Evolutionary conservation across 2,113 vertebrate species (phyloP), one percentile per base, ranked within the genome.

Genomic region (Odocoileus virginianus): DNA sequence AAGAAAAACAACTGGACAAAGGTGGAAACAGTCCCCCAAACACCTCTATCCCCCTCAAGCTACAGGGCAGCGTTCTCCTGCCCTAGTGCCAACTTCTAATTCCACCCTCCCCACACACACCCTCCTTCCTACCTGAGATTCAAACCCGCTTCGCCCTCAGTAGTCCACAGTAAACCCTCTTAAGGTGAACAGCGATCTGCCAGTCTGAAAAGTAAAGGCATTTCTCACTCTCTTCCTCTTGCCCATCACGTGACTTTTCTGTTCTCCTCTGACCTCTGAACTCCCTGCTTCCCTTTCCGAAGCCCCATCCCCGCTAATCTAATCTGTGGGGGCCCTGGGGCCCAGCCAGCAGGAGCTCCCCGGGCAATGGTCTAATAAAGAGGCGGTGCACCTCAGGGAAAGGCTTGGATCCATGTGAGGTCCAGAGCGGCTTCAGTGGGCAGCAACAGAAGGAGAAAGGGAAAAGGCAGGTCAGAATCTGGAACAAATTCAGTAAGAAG

Each of bases 201-300:
- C 40, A 54, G 21, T 7, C 36, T 95, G 54, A 61, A 87, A 93
- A 84, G 40, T 33, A 84, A 96, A 89, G 3, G 33, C 17, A n/a
- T 47, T 64, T 82, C 67, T 64, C 43, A 79, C 16, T 67, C 87
- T 83, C 74, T 36, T 87, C 27, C 87, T 81, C 54, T 33, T 91
- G 45, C 83, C 79, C 79, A 95, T 71, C 54, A 52, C 33, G 4
- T 64, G n/a, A 28, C 30, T 50, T 52, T 86, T 64, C 85, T 58
- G 33, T n/a, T 94, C 78, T 81, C 50, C 30, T 81, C 40, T 93
- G 30, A 64, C 47, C 19, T 79, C n/a, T n/a, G 21, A 93, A 74
- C n/a, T 43, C 40, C 30, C 19, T 13, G 14, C 67, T 50, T 40
- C 33, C 52, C 47, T 83, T 60, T 61, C n/a, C 6, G 78, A 58